Percentiles rank a stretch among this genome's conserved stretches.
These are phyloP conservation scores for Monodelphis domestica DNA, from an alignment of 2,797 vertebrate species.

Conservation along the genomic window DNA sequence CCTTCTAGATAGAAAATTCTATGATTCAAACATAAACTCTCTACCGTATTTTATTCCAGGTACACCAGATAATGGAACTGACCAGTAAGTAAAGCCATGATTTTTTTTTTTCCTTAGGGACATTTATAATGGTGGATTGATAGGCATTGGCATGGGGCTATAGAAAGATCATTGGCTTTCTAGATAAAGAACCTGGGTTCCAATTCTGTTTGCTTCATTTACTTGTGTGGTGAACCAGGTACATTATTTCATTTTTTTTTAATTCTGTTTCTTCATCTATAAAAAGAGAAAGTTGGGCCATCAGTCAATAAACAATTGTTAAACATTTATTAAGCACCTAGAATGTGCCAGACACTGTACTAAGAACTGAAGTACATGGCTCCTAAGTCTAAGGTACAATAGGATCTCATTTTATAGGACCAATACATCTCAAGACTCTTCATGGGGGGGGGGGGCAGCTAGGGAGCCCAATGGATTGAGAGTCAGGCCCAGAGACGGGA, in stretches of 20 bases:
- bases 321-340: background rate
- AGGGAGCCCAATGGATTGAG: too few relatives aligned
- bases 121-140: background rate
- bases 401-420: too few relatives aligned
- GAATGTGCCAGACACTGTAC: background rate
- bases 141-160: background rate
- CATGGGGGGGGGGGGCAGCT: too few relatives aligned
- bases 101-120: background rate
- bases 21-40: conserved; percentile 48
- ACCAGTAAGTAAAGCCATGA: conserved; percentile 83
- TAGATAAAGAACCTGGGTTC: background rate
- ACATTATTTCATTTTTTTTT: background rate
- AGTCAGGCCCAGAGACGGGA: too few relatives aligned
- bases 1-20: conserved; percentile 9
- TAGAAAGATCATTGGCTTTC: background rate
- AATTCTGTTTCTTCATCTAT: background rate
- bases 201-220: background rate
- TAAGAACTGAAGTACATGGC: background rate
- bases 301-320: background rate
- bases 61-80: conserved; percentile 82
- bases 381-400: too few relatives aligned
- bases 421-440: too few relatives aligned
- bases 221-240: background rate
- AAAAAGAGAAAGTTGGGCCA: background rate
- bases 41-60: conserved; percentile 78